These are phyloP conservation scores for Iselma pallidipennis DNA, from an alignment of 2,888 invertebrate genomes.

Conservation along the genomic window DNA sequence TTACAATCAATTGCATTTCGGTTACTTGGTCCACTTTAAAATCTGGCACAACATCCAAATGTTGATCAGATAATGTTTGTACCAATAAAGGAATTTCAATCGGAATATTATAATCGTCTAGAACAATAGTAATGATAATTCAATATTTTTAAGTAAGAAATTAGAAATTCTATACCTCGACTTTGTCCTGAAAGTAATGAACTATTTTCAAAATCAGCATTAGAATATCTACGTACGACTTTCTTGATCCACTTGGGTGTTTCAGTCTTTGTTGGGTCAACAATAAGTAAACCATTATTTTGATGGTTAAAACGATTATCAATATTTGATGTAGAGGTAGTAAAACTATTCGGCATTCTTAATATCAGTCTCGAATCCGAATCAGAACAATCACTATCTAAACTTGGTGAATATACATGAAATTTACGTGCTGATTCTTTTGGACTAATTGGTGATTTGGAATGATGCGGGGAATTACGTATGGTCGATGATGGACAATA, in stretches of 20 bases:
- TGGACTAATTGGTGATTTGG: conserved; percentile 54
- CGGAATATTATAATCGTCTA: conserved; percentile 56
- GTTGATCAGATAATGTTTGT: conserved; percentile 53
- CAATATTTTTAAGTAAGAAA: not conserved
- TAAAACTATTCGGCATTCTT: conserved; percentile 39
- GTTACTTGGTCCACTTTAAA: conserved; percentile 51
- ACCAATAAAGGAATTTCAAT: conserved; percentile 55
- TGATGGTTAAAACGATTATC: conserved; percentile 30
- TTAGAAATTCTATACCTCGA: conserved; percentile 44
- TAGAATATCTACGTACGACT: conserved; percentile 53
- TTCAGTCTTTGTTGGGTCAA: conserved; percentile 51
- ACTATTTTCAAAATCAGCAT: conserved; percentile 55
- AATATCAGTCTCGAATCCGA: conserved; percentile 53
- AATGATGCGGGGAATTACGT: conserved; percentile 52
- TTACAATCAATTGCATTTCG: conserved; percentile 54
- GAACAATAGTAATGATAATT: conserved; percentile 1
- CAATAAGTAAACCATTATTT: conserved; percentile 52
- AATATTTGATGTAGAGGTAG: conserved; percentile 32
- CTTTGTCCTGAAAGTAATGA: conserved; percentile 55
- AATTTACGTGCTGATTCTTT: conserved; percentile 51
- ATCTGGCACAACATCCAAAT: conserved; percentile 53
- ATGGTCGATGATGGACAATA: conserved; percentile 46
- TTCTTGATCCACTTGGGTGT: conserved; percentile 55
- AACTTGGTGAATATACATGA: conserved; percentile 54
- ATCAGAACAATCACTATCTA: conserved; percentile 56